These are phyloP conservation scores for Perognathus longimembris DNA, from an alignment of 2,113 vertebrate species.

Conservation along the genomic window DNA sequence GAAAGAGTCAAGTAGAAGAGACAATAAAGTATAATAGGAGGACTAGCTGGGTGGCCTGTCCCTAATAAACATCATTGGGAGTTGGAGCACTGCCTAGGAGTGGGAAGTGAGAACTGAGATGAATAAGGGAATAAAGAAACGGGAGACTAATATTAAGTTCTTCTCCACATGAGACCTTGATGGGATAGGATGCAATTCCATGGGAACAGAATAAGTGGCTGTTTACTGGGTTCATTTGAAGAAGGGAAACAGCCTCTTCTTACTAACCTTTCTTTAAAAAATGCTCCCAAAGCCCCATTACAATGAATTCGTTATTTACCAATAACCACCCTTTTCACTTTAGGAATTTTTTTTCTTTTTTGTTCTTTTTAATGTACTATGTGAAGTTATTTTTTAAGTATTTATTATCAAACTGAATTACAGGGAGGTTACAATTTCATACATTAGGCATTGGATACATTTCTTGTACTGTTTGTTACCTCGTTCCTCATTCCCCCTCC, in stretches of 20 bases:
- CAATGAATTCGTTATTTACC: not conserved
- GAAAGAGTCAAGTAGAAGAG: slow-evolving; percentile 50
- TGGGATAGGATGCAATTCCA: not conserved
- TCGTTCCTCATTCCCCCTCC: no score
- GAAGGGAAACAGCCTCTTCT: not conserved
- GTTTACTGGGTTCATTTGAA: not conserved
- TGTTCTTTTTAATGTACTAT: no score
- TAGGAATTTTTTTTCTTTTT: no score
- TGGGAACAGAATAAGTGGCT: not conserved
- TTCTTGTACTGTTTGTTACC: no score
- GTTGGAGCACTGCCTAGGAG: slow-evolving; percentile 46
- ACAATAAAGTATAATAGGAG: slow-evolving; percentile 45
- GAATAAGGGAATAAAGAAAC: slow-evolving; percentile 22
- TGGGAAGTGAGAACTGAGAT: slow-evolving; percentile 1
- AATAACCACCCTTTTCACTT: not conserved
- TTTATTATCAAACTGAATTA: no score
- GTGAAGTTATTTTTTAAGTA: no score
- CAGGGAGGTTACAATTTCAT: no score
- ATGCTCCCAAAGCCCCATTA: not conserved
- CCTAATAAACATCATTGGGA: slow-evolving; percentile 14
- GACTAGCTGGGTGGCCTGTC: slow-evolving; percentile 66
- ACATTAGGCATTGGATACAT: no score
- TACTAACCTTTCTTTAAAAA: not conserved
- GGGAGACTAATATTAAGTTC: slow-evolving; percentile 28
- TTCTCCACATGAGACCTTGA: slow-evolving; percentile 38